phyloP scores from a whole-genome alignment of 37 sponge, comb jelly and placozoan species.

The Halisarca cf. caerulea region DNA sequence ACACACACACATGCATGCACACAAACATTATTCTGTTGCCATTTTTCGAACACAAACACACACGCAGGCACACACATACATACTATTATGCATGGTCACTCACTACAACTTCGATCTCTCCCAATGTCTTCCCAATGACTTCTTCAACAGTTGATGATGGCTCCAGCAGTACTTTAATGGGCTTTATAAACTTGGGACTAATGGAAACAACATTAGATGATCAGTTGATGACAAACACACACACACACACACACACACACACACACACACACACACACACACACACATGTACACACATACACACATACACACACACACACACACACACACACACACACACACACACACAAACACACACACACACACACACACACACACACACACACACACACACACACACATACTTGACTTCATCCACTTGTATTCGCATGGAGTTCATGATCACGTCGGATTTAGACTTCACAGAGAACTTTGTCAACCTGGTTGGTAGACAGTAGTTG shows the following conservation, averaged over 20 bases:
- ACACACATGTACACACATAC: background rate
- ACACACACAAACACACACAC: background rate
- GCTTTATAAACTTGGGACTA: background rate
- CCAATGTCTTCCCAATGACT: background rate
- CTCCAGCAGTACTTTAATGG: background rate
- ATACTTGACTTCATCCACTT: slow-evolving; percentile 10
- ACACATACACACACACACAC: background rate
- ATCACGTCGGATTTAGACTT: background rate
- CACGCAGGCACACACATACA: too few species aligned
- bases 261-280: background rate
- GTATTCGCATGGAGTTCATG: background rate
- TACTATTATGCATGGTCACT: background rate
- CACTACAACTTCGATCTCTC: background rate
- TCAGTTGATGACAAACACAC: background rate
- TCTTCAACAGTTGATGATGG: slow-evolving; percentile 18
- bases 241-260: background rate
- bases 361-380: slow-evolving; percentile 3
- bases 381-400: background rate
- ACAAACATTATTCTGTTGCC: too few species aligned
- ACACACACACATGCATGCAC: too few species aligned
- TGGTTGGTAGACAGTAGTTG: background rate
- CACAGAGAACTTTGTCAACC: background rate
- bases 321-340: background rate
- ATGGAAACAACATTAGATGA: too few species aligned
- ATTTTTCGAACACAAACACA: too few species aligned